Percentiles rank a stretch among this genome's conserved stretches.
Evolutionary conservation across 2,888 invertebrate genomes (phyloP).

Genomic region (Amphipyra berbera): DNA sequence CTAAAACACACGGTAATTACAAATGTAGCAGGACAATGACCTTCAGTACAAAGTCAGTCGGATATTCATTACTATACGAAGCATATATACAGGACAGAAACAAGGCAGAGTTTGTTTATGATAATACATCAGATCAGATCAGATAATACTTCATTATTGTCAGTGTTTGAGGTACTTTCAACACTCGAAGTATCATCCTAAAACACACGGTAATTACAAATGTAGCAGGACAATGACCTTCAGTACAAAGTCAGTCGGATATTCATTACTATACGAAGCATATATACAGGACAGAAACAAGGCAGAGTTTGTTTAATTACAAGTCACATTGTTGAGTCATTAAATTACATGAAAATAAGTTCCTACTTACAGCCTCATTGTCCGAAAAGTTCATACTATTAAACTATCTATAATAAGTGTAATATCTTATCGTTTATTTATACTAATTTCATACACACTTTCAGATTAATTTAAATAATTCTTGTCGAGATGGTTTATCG

Average conservation of each 20-base stretch:
- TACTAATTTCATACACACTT: slow-evolving; percentile 48
- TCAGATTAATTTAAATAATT: slow-evolving; percentile 14
- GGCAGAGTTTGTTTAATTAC: slow-evolving; percentile 22
- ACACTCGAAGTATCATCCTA: slow-evolving; percentile 94
- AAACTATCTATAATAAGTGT: slow-evolving; percentile 9
- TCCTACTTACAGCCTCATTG: slow-evolving; percentile 85
- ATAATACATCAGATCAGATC: too few relatives aligned
- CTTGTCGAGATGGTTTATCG: slow-evolving; percentile 41
- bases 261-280: slow-evolving; percentile 8
- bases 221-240: slow-evolving; percentile 10
- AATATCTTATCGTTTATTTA: slow-evolving; percentile 9
- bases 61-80: slow-evolving; percentile 1
- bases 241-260: slow-evolving; percentile 3
- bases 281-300: slow-evolving; percentile 18
- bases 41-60: slow-evolving; percentile 7
- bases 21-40: slow-evolving; percentile 7
- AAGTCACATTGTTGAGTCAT: slow-evolving; percentile 35
- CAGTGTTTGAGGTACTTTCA: slow-evolving; percentile 94
- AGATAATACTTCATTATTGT: too few relatives aligned
- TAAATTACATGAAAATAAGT: slow-evolving; percentile 25
- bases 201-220: slow-evolving; percentile 10
- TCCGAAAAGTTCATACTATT: slow-evolving; percentile 83
- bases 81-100: slow-evolving; percentile 14
- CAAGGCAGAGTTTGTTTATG: slow-evolving; percentile 26
- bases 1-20: slow-evolving; percentile 59